phyloP scores from a whole-genome alignment of 2,113 vertebrate genomes.

The Todiramphus chloris region DNA sequence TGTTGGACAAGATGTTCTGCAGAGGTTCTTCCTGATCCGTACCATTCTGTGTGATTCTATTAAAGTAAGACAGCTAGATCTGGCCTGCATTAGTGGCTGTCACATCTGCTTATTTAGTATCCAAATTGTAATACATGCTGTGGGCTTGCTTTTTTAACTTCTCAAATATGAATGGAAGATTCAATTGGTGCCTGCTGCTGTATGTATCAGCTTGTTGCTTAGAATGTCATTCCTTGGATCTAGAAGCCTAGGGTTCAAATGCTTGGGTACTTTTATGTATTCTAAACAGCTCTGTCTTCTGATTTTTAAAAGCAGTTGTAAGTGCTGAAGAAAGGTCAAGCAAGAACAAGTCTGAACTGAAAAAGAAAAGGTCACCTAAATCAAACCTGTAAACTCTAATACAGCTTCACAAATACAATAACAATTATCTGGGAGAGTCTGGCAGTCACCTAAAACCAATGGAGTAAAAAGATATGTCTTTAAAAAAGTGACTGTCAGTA shows the following conservation, averaged over 20 bases:
- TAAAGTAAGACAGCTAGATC: neutral
- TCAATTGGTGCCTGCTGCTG: neutral
- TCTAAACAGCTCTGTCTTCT: neutral
- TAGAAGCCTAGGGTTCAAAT: neutral
- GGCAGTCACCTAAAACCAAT: neutral
- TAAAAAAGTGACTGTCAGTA: neutral
- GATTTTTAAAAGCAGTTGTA: neutral
- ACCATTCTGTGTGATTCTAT: no score
- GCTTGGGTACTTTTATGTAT: neutral
- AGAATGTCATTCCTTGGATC: neutral
- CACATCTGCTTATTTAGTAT: neutral
- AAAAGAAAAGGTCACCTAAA: neutral
- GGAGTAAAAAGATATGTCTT: neutral
- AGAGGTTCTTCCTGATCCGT: no score
- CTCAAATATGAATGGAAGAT: neutral
- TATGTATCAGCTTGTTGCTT: neutral
- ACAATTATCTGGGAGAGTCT: neutral
- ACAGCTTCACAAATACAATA: neutral
- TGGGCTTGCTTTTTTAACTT: neutral
- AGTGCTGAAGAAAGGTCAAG: neutral
- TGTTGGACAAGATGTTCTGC: no score
- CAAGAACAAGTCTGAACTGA: neutral
- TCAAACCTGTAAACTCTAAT: conserved; percentile 8
- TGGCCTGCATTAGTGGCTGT: neutral
- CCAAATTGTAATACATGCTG: neutral